Percentiles rank a stretch among this genome's conserved stretches.
Evolutionary conservation across 1,140 invertebrate species (phyloP).

Genomic region (Caerostris extrusa): DNA sequence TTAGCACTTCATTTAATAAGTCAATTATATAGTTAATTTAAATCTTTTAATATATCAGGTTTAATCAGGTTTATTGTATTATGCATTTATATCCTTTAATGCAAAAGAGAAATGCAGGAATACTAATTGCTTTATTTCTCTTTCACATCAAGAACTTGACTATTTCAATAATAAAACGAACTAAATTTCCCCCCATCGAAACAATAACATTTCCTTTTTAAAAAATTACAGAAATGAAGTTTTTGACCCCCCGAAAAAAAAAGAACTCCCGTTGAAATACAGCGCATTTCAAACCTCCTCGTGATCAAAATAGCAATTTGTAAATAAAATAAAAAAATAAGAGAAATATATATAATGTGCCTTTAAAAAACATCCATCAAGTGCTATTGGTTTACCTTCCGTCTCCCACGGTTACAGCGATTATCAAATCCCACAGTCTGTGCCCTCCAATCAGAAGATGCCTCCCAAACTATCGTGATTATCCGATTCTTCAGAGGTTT

Average conservation of each 20-base stretch:
- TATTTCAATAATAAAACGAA: too few relatives aligned
- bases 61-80: too few relatives aligned
- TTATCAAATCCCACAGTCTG: conserved; percentile 56
- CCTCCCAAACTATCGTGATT: background rate
- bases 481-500: conserved; percentile 19
- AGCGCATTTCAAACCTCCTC: background rate
- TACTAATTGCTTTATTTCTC: too few relatives aligned
- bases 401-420: conserved; percentile 26
- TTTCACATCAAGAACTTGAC: too few relatives aligned
- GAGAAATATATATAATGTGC: background rate
- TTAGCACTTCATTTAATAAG: too few relatives aligned
- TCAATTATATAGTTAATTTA: too few relatives aligned
- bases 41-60: too few relatives aligned
- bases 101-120: too few relatives aligned
- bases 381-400: conserved; percentile 47
- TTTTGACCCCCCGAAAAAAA: too few relatives aligned
- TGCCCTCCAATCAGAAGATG: conserved; percentile 44
- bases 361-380: conserved; percentile 49
- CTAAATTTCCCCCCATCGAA: background rate
- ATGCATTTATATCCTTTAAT: too few relatives aligned
- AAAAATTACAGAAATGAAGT: background rate
- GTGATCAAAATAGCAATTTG: conserved; percentile 37
- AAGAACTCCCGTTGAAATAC: background rate
- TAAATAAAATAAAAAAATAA: background rate
- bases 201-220: background rate